Evolutionary conservation across 2,888 invertebrate genomes (phyloP), one percentile per base, ranked within the genome.

Genomic region (Stramonita haemastoma): DNA sequence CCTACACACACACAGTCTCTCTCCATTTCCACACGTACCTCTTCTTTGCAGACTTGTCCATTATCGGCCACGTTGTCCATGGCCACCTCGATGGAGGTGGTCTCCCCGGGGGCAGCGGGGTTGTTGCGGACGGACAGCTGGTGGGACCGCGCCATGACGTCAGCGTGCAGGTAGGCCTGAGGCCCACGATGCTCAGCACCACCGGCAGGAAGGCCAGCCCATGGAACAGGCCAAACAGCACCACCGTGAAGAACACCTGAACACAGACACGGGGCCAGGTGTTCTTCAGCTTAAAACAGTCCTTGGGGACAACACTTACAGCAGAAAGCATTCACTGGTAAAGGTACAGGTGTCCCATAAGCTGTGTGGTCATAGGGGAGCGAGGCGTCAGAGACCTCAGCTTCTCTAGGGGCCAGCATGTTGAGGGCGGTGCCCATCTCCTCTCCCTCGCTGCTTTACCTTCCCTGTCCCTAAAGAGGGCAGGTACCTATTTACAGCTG

Each of bases 181-280:
- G 98, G 98, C 0, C 98, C 87, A 98, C 96, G 90, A 97, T 96
- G 93, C 98, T 98, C 81, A 98, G 96, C 86, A 98, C 96, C 29
- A 98, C 97, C 11, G 98, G 98, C 91, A 98, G 96, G 91, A 98
- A 97, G 60, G 98, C 96, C 60, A 98, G 96, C 26, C 98, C 98
- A 95, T 98, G 97, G 95, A 97, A 98, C 29, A 98, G 96, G 77
- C 98, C 98, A 95, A 98, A 98, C 46, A 97, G 83, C 89, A 98
- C 97, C 0, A 98, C 98, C 90, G 98, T 96, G 85, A 97, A 96
- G 95, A 98, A 98, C 94, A 98, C 98, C 95, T 95, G 91, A n/a
- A 1, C 93, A 79, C 79, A 79, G 0, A 79, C 17, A 32, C 46
- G 8, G 46, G 46, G 46, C 8, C 46, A 46, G 46, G 4, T 46